Evolutionary conservation across 2,888 invertebrate genomes (phyloP).

Genomic region (Acronicta leporina): DNA sequence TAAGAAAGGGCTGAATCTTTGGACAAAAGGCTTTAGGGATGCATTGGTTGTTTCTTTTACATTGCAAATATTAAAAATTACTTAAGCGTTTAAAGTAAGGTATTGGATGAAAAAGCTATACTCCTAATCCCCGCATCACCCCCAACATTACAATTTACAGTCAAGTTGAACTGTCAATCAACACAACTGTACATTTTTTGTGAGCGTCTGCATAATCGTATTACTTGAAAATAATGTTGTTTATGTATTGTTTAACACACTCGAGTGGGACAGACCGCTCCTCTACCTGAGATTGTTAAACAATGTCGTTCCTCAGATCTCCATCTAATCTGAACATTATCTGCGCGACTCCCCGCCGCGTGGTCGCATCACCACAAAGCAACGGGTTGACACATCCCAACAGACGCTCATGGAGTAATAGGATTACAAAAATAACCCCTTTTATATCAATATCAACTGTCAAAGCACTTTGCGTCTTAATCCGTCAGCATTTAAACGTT

Average conservation of each 20-base stretch:
- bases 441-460: conserved; percentile 66
- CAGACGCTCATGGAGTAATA: conserved; percentile 80
- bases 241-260: conserved; percentile 84
- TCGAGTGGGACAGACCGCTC: conserved; percentile 56
- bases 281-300: conserved; percentile 83
- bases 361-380: conserved; percentile 85
- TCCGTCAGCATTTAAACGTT: conserved; percentile 46
- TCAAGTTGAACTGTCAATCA: conserved; percentile 69
- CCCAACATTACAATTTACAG: conserved; percentile 53
- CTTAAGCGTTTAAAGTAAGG: not conserved
- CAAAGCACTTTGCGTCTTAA: conserved; percentile 69
- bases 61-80: too few species aligned
- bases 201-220: conserved; percentile 74
- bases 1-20: too few species aligned
- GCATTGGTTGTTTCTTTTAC: too few species aligned
- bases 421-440: conserved; percentile 82
- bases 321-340: conserved; percentile 87
- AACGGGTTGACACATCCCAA: conserved; percentile 88
- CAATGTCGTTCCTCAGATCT: conserved; percentile 85
- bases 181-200: conserved; percentile 68
- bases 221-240: conserved; percentile 84
- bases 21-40: too few species aligned
- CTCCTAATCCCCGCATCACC: conserved; percentile 54
- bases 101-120: not conserved
- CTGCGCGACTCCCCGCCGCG: conserved; percentile 80